These are phyloP conservation scores for Esox niger DNA, from an alignment of 2,113 vertebrate species.

Conservation along the genomic window DNA sequence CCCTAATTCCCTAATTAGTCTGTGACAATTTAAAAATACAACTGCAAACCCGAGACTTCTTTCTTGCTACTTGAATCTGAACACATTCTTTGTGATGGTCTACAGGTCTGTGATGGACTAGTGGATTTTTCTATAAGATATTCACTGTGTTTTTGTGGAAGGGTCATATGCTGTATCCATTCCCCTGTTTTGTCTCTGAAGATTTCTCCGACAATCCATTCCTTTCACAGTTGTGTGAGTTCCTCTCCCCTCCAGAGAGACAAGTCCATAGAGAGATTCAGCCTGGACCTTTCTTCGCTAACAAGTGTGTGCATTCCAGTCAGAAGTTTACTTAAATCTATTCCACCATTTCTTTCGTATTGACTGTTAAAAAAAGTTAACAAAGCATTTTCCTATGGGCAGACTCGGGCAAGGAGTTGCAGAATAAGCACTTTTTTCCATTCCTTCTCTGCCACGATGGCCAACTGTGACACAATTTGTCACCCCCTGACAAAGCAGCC, in stretches of 20 bases:
- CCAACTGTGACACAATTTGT: conserved; percentile 56
- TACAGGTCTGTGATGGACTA: conserved; percentile 8
- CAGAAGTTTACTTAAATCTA: conserved; percentile 36
- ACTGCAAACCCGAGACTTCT: too few species aligned
- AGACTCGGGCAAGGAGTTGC: conserved; percentile 40
- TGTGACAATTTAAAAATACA: too few species aligned
- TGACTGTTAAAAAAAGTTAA: conserved; percentile 35
- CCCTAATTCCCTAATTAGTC: too few species aligned
- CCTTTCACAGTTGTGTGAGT: too few species aligned
- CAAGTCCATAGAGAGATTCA: conserved; percentile 46
- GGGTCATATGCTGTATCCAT: conserved; percentile 36
- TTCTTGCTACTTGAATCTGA: too few species aligned
- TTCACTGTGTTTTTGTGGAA: conserved; percentile 17
- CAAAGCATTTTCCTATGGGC: conserved; percentile 36
- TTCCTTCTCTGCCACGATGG: conserved; percentile 41
- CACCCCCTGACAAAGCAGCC: conserved; percentile 65
- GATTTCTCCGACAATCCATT: conserved; percentile 24
- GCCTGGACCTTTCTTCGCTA: conserved; percentile 49
- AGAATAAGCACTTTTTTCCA: conserved; percentile 54
- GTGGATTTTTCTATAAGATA: conserved; percentile 17
- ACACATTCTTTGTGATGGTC: too few species aligned
- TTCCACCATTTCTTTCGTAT: conserved; percentile 28
- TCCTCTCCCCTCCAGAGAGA: conserved; percentile 39
- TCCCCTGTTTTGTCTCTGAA: conserved; percentile 48
- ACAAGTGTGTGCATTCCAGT: conserved; percentile 40